These are phyloP conservation scores for Digitonthophagus gazella DNA, from an alignment of 2,888 invertebrate genomes.

Conservation along the genomic window DNA sequence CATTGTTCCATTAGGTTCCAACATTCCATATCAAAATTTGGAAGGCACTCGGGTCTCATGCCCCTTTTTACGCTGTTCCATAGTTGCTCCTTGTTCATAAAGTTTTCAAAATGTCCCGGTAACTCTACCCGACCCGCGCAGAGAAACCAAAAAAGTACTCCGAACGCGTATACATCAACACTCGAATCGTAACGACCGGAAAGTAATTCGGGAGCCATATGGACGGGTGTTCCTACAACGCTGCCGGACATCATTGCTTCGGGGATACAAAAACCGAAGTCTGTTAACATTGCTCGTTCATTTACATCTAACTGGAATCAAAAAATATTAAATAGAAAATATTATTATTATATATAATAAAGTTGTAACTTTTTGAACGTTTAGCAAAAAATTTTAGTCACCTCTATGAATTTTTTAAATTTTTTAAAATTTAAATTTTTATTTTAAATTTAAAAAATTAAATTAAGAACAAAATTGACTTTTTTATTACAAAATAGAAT, in stretches of 20 bases:
- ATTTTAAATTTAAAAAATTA: no score
- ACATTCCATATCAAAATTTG: slow-evolving; percentile 73
- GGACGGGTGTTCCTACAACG: slow-evolving; percentile 84
- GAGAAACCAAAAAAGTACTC: slow-evolving; percentile 86
- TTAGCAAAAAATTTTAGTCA: no score
- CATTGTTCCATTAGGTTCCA: slow-evolving; percentile 83
- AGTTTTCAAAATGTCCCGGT: slow-evolving; percentile 77
- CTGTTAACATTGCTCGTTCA: slow-evolving; percentile 78
- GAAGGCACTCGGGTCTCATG: slow-evolving; percentile 74
- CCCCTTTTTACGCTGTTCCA: slow-evolving; percentile 84
- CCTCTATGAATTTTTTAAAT: no score
- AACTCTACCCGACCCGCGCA: slow-evolving; percentile 79
- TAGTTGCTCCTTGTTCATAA: slow-evolving; percentile 81
- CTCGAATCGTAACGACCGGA: slow-evolving; percentile 77
- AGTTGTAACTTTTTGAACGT: no score
- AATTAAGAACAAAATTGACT: no score
- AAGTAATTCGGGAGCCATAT: slow-evolving; percentile 88
- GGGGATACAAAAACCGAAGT: slow-evolving; percentile 87
- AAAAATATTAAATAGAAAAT: slow-evolving; percentile 15
- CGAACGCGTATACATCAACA: slow-evolving; percentile 89
- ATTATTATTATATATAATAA: no score
- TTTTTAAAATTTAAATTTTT: no score
- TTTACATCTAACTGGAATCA: slow-evolving; percentile 60
- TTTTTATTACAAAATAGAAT: no score
- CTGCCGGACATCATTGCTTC: slow-evolving; percentile 89